These are phyloP conservation scores for Nephrocerus scutellatus DNA, from an alignment of 2,888 invertebrate genomes.

Conservation along the genomic window DNA sequence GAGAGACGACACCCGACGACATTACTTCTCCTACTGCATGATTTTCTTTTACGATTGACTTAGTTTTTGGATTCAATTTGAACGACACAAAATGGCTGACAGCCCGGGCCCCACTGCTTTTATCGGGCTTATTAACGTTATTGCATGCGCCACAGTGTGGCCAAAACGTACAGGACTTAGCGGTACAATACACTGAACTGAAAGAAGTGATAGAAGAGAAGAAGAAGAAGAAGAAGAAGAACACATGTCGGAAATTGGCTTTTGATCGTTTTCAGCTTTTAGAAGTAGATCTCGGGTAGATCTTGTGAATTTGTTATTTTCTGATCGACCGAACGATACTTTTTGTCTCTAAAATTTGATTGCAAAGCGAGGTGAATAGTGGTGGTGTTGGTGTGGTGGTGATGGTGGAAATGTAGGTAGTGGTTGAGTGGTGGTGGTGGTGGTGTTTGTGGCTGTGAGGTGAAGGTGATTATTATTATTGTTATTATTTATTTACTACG, in stretches of 20 bases:
- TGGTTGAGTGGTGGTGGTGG: too few relatives aligned
- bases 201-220: conserved; percentile 17
- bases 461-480: too few relatives aligned
- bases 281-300: conserved; percentile 8
- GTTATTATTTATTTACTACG: too few relatives aligned
- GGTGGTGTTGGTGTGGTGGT: conserved; percentile 9
- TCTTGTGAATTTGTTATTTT: conserved; percentile 6
- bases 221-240: conserved; percentile 17
- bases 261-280: conserved; percentile 5
- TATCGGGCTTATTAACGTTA: conserved; percentile 12
- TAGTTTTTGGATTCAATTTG: too few relatives aligned
- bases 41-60: too few relatives aligned
- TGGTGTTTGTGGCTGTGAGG: too few relatives aligned
- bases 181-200: conserved; percentile 45
- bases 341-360: too few relatives aligned
- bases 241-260: conserved; percentile 10
- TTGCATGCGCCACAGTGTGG: conserved; percentile 46
- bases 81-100: too few relatives aligned
- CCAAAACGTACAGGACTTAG: conserved; percentile 58
- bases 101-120: conserved; percentile 7
- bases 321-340: too few relatives aligned
- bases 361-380: conserved; percentile 12
- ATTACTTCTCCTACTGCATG: too few relatives aligned
- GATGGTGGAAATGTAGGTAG: too few relatives aligned
- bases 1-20: too few relatives aligned